Conservation (phyloP, 2,888 invertebrate genomes). For the Melinopterus prodromus region DNA sequence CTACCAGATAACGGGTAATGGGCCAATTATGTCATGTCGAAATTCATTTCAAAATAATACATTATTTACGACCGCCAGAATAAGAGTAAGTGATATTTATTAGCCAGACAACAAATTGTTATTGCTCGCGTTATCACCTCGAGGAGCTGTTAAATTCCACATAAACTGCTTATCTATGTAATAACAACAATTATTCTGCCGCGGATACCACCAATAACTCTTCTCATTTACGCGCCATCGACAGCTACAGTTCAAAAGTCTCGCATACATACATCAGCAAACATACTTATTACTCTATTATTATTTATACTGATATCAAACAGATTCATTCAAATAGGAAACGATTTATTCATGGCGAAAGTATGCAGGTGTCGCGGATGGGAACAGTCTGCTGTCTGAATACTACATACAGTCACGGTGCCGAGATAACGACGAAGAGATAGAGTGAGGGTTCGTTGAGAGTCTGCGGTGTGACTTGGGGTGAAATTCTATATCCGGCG, state of each 20-base stretch:
- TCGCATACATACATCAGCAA: background rate
- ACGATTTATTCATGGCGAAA: background rate
- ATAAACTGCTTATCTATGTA: background rate
- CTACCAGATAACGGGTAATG: background rate
- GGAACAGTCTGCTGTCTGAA: background rate
- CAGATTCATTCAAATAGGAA: background rate
- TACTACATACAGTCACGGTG: background rate
- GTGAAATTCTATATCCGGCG: conserved; percentile 61
- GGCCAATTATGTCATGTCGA: conserved; percentile 24
- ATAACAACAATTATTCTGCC: conserved; percentile 4
- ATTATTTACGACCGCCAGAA: conserved; percentile 23
- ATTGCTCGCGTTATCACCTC: conserved; percentile 20
- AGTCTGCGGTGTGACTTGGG: conserved; percentile 41
- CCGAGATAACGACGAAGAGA: conserved; percentile 19
- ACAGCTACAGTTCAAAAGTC: background rate
- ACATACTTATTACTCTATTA: background rate
- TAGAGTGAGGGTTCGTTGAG: background rate
- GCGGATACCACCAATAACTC: background rate
- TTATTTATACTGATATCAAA: background rate
- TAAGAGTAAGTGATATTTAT: conserved; percentile 6
- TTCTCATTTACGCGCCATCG: background rate
- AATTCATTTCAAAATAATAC: conserved; percentile 25
- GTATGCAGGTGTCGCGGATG: background rate
- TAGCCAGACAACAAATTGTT: conserved; percentile 20
- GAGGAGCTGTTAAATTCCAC: conserved; percentile 14